Conservation (phyloP, 2,797 vertebrate species). For the Morelia viridis region DNA sequence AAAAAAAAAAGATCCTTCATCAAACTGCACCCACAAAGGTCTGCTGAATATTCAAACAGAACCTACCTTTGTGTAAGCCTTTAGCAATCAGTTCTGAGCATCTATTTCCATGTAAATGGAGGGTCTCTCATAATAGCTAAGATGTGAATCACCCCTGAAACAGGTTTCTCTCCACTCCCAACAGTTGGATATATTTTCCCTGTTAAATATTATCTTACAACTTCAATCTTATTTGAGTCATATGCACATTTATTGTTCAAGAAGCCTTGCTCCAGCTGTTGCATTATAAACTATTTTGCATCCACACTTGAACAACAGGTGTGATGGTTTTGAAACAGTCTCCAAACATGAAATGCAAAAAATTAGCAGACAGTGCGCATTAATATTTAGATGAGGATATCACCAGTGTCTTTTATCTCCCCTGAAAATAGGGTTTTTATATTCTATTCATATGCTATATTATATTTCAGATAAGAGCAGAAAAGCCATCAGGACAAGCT, state of each 20-base stretch:
- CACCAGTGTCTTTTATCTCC: not conserved
- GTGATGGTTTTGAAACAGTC: not conserved
- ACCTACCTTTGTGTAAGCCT: conserved; percentile 29
- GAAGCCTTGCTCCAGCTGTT: not conserved
- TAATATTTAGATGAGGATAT: too few relatives aligned
- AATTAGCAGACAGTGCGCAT: not conserved
- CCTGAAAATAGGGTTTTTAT: not conserved
- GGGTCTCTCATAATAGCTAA: not conserved
- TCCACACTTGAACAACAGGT: not conserved
- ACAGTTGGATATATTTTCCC: not conserved
- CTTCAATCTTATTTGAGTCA: not conserved
- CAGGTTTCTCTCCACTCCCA: conserved; percentile 20
- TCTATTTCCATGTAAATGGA: conserved; percentile 25
- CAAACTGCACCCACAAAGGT: conserved; percentile 39
- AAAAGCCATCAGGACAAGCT: not conserved
- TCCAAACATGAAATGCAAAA: not conserved
- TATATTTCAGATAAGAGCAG: not conserved
- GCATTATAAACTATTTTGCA: not conserved
- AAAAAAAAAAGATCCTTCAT: not conserved
- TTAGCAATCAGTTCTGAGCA: conserved; percentile 15
- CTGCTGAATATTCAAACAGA: conserved; percentile 37
- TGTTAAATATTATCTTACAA: not conserved
- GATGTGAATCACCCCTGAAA: not conserved
- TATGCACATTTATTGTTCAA: not conserved
- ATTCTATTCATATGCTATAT: not conserved